Percentiles rank a stretch among this genome's conserved stretches.
Evolutionary conservation across 2,797 vertebrate genomes (phyloP).

Genomic region (Oryzias dopingdopingensis): DNA sequence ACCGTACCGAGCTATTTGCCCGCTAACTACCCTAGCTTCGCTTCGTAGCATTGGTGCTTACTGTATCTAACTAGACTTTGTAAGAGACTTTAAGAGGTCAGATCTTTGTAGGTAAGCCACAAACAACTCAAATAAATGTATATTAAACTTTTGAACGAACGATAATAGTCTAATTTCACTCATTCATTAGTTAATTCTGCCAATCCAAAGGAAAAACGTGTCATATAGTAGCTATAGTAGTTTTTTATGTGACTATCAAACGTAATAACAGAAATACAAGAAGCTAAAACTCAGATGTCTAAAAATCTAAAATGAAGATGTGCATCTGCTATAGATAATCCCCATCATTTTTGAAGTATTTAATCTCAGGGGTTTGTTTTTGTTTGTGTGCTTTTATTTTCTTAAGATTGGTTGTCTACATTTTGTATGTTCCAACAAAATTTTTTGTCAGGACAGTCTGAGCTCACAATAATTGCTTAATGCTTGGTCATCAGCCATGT

Average conservation of each 20-base stretch:
- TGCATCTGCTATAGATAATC: too few relatives aligned
- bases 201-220: too few relatives aligned
- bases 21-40: conserved; percentile 44
- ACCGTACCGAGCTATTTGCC: conserved; percentile 41
- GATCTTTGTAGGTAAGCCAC: neutral
- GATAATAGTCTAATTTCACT: too few relatives aligned
- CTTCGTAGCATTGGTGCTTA: conserved; percentile 28
- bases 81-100: neutral
- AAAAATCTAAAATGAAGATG: too few relatives aligned
- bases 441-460: conserved; percentile 2
- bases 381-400: neutral
- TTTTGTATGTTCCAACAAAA: conserved; percentile 2
- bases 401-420: conserved; percentile 1
- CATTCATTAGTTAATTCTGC: too few relatives aligned
- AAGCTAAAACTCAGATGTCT: too few relatives aligned
- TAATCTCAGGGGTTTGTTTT: too few relatives aligned
- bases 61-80: neutral
- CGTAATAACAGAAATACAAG: too few relatives aligned
- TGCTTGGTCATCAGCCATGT: conserved; percentile 50
- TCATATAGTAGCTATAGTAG: too few relatives aligned
- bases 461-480: conserved; percentile 34
- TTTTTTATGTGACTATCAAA: too few relatives aligned
- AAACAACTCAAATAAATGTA: neutral
- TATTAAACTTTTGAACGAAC: neutral
- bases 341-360: too few relatives aligned